phyloP scores from a whole-genome alignment of 2,797 vertebrate genomes.

The Phataginus tetradactyla region DNA sequence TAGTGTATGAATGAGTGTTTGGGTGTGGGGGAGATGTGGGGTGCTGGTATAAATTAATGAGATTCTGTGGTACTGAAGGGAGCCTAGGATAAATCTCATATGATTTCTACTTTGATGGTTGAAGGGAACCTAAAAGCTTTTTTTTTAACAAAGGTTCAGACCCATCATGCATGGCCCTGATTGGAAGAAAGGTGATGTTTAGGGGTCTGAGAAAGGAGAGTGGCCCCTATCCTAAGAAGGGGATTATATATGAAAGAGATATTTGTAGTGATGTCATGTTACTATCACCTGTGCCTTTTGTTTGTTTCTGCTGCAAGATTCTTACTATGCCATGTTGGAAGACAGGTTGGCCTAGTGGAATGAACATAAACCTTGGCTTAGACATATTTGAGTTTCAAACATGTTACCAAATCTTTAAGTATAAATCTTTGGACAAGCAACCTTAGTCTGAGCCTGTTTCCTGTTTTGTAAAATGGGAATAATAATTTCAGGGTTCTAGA shows the following conservation, averaged over 20 bases:
- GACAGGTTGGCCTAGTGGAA: background rate
- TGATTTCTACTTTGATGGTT: background rate
- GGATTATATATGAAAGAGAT: background rate
- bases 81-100: background rate
- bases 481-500: conserved; percentile 2
- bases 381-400: conserved; percentile 3
- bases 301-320: background rate
- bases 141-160: too few relatives aligned
- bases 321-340: background rate
- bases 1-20: background rate
- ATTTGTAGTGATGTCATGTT: background rate
- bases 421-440: background rate
- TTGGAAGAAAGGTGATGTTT: background rate
- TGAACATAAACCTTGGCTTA: background rate
- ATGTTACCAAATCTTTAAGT: background rate
- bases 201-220: background rate
- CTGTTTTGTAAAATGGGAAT: background rate
- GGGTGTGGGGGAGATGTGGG: background rate
- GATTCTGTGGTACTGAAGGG: background rate
- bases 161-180: background rate
- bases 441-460: background rate
- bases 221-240: background rate
- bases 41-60: background rate
- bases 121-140: background rate
- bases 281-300: background rate